Evolutionary conservation across 2,797 vertebrate species (phyloP), one percentile per base, ranked within the genome.

Genomic region (Hyperoplus immaculatus): DNA sequence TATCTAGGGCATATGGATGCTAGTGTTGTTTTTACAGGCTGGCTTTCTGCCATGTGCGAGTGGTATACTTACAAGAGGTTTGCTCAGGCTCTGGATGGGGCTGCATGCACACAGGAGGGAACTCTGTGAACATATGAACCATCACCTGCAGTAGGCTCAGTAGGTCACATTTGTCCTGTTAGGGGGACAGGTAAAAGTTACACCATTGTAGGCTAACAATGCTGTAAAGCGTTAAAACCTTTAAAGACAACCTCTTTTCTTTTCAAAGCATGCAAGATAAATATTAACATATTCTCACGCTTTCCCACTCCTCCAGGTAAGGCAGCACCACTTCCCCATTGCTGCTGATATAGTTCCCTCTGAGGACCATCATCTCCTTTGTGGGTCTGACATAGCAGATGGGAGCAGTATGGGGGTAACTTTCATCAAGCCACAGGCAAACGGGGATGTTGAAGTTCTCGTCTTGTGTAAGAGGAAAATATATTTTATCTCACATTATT

Each of bases 331-430:
- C 65, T 77, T 93, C 72, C 0, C 93, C 92, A 16, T 85, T 85
- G 77, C 92, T 95, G 76, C 95, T 96, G 74, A 97, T 85, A 9
- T 96, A 94, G 9, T 94, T 94, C 72, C 96, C 95, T 46, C 84
- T 95, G 89, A 98, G 74, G 83, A 97, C 91, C 80, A 95, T 95
- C 97, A 97, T 99, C 42, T 97, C 96, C 59, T 78, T 87, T 73
- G 96, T 97, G 81, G 98, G 97, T 74, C 93, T 97, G 77, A 99
- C 95, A 78, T 96, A 98, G 93, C 97, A 99, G 84, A 98, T 96
- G 6, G 97, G 98, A 16, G 97, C 95, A 45, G 96, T 95, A 88
- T 93, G 94, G 2, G 97, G 97, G 80, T 97, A 98, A 42, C 88
- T 96, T 81, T 98, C 96, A 90, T 97, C 95, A 50, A 98, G 89